Evolutionary conservation across 1,140 invertebrate species (phyloP).

Genomic region (Drosophila orena): DNA sequence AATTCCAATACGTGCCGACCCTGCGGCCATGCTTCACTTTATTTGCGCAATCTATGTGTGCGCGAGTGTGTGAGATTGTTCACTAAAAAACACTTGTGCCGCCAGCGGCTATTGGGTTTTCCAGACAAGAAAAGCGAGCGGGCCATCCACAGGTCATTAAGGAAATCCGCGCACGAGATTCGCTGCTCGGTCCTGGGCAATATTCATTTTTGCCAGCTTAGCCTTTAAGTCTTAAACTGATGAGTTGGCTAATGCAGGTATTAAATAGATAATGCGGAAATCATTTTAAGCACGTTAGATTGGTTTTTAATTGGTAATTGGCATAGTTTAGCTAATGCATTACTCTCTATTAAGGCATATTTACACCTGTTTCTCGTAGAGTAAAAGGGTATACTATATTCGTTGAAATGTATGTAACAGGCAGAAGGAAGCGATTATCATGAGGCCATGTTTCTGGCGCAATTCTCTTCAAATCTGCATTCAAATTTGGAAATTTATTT

Average conservation of each 20-base stretch:
- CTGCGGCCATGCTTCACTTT: slow-evolving; percentile 35
- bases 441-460: too few relatives aligned
- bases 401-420: too few relatives aligned
- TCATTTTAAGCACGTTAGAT: not conserved
- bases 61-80: slow-evolving; percentile 30
- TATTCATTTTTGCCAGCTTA: not conserved
- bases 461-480: too few relatives aligned
- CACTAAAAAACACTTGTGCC: slow-evolving; percentile 61
- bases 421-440: too few relatives aligned
- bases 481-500: too few relatives aligned
- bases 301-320: not conserved
- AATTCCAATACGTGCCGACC: slow-evolving; percentile 45
- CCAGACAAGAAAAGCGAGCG: slow-evolving; percentile 15
- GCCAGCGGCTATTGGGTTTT: slow-evolving; percentile 53
- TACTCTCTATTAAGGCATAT: too few relatives aligned
- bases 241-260: not conserved
- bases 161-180: slow-evolving; percentile 19
- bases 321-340: not conserved
- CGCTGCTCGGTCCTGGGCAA: not conserved
- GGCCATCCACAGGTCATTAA: slow-evolving; percentile 44
- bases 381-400: too few relatives aligned
- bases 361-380: too few relatives aligned
- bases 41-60: slow-evolving; percentile 28
- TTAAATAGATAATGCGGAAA: not conserved
- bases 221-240: not conserved